Evolutionary conservation across 2,113 vertebrate genomes (phyloP).

Genomic region (Pelusios castaneus): DNA sequence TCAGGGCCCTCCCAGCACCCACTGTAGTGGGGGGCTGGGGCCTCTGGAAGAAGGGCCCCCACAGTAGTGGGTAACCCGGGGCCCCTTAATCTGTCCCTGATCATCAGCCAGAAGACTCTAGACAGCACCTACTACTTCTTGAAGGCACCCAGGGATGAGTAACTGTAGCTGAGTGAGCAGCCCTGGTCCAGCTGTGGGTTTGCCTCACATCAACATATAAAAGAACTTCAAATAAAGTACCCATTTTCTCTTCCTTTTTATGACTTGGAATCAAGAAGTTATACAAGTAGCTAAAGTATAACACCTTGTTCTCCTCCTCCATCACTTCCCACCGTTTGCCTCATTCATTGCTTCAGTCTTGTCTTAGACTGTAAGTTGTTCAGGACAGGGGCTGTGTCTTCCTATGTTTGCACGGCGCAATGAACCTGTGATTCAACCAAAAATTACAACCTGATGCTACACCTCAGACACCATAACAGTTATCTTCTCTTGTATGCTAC

Average conservation of each 20-base stretch:
- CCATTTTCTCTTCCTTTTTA: neutral
- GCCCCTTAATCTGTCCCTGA: no score
- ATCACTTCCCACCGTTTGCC: neutral
- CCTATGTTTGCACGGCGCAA: fast-evolving
- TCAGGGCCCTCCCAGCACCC: no score
- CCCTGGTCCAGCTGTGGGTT: neutral
- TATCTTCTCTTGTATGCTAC: neutral
- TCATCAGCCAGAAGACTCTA: neutral
- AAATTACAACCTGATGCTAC: neutral
- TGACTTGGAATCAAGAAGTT: neutral
- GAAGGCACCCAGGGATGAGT: no score
- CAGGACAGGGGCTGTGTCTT: fast-evolving
- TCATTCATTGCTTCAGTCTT: neutral
- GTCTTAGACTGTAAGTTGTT: neutral
- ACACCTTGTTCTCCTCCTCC: neutral
- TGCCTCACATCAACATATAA: neutral
- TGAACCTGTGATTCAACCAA: neutral
- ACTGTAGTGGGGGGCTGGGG: no score
- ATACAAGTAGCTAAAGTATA: no score
- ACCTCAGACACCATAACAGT: neutral
- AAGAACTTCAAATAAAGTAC: neutral
- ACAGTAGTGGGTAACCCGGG: no score
- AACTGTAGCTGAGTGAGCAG: no score
- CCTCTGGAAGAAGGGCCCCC: no score
- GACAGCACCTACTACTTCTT: no score